These are phyloP conservation scores for Argyrosomus regius DNA, from an alignment of 2,797 vertebrate species.

Conservation along the genomic window DNA sequence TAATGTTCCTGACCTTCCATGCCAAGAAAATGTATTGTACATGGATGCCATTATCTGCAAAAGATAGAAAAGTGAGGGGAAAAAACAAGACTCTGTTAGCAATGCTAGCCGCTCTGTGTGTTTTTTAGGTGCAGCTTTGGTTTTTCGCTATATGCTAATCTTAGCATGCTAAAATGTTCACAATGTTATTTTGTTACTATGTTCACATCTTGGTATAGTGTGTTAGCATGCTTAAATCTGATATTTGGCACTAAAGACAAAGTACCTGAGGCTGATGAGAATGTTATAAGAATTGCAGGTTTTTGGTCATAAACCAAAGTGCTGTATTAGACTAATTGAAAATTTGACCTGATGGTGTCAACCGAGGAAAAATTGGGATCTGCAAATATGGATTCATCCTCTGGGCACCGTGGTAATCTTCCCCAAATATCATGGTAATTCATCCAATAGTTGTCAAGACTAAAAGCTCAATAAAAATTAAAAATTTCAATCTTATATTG, in stretches of 20 bases:
- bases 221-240: too few relatives aligned
- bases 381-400: background rate
- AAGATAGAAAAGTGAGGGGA: constrained; percentile 4
- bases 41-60: background rate
- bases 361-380: too few relatives aligned
- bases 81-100: background rate
- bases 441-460: background rate
- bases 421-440: background rate
- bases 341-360: background rate
- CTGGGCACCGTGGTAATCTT: background rate
- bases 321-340: background rate
- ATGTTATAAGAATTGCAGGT: too few relatives aligned
- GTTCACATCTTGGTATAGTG: too few relatives aligned
- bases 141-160: background rate
- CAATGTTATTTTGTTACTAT: background rate
- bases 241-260: background rate
- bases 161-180: background rate
- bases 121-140: background rate
- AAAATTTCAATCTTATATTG: background rate
- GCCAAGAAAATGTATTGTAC: constrained; percentile 25
- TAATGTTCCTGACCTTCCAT: constrained; percentile 34
- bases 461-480: background rate
- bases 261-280: background rate
- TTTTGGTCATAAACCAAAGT: too few relatives aligned
- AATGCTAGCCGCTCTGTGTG: background rate